Evolutionary conservation across 2,888 invertebrate species (phyloP), one percentile per base, ranked within the genome.

Genomic region (Agriopis leucophaearia): DNA sequence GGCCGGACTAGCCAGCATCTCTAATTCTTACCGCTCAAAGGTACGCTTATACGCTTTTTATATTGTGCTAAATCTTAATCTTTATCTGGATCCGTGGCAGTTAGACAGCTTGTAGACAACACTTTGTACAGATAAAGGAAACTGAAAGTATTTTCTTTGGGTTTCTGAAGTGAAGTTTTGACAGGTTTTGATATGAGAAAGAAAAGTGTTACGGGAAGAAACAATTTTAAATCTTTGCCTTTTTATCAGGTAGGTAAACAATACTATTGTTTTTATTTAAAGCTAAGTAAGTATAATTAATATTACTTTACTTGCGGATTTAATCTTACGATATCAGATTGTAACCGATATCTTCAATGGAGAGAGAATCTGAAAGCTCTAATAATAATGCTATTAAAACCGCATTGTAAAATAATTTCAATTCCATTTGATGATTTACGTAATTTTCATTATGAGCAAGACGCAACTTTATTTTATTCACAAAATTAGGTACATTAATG

Each of bases 1-100:
- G 8, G 47, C 8, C 47, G 47, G 47, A 48, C 15, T 7, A 45
- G 8, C 8, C 1, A 8, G 5, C 72, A 69, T 72, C 68, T 72
- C 75, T 77, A 73, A 61, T 73, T 64, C 48, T 38, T 56, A 58
- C 70, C 68, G 74, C 63, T 36, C 40, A 40, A 55, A 55, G 40
- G 40, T n/a, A 40, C 40, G 75, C n/a, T 69, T 72, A 76, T 76
- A 73, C 56, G 70, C 72, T 66, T 74, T 74, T 76, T 70, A 74
- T 74, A 70, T 78, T 72, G 40, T 27, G 35, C 8, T 60, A 62
- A 57, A 57, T 64, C 12, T 56, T 51, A 69, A 66, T 74, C 62
- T 66, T 55, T 61, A 73, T 68, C 68, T 58, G 48, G 66, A 52
- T 62, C 66, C 62, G 66, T 35, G 48, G 56, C 61, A 71, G 75